Evolutionary conservation across 1,140 invertebrate species (phyloP).

Genomic region (Zaprionus inermis): DNA sequence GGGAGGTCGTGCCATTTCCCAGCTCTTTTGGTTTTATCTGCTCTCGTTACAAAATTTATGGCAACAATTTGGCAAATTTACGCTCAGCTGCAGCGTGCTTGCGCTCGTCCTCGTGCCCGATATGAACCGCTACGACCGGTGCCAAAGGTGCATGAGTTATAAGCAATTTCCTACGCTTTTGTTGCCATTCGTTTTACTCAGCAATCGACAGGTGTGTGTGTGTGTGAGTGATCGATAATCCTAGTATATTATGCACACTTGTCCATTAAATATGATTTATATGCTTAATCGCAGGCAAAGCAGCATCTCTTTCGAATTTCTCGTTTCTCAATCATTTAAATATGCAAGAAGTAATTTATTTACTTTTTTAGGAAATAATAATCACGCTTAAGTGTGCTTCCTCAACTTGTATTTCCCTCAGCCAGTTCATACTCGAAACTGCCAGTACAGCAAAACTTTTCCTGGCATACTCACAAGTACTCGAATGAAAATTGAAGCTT

Average conservation of each 20-base stretch:
- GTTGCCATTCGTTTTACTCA: constrained; percentile 29
- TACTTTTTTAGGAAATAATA: too few species aligned
- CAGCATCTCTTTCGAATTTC: neutral
- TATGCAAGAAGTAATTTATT: neutral
- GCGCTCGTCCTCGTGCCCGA: constrained; percentile 20
- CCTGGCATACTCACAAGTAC: neutral
- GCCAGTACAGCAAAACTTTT: constrained; percentile 15
- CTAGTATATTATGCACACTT: neutral
- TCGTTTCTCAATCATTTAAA: neutral
- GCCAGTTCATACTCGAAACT: too few species aligned
- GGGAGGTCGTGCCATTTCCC: too few species aligned
- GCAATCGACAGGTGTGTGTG: neutral
- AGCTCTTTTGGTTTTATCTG: neutral
- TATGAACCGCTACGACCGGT: constrained; percentile 34
- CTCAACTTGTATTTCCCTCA: too few species aligned
- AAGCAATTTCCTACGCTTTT: constrained; percentile 54
- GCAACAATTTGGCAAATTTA: constrained; percentile 69
- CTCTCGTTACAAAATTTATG: constrained; percentile 63
- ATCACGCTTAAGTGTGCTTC: too few species aligned
- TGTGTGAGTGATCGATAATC: neutral
- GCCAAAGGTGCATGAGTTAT: constrained; percentile 73
- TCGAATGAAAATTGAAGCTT: constrained; percentile 13
- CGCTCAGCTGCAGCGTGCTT: constrained; percentile 46
- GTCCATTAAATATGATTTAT: constrained; percentile 8
- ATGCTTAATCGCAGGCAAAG: neutral